Percentiles rank a stretch among this genome's conserved stretches.
Conservation (phyloP, 2,113 vertebrate genomes). For the Colius striatus region DNA sequence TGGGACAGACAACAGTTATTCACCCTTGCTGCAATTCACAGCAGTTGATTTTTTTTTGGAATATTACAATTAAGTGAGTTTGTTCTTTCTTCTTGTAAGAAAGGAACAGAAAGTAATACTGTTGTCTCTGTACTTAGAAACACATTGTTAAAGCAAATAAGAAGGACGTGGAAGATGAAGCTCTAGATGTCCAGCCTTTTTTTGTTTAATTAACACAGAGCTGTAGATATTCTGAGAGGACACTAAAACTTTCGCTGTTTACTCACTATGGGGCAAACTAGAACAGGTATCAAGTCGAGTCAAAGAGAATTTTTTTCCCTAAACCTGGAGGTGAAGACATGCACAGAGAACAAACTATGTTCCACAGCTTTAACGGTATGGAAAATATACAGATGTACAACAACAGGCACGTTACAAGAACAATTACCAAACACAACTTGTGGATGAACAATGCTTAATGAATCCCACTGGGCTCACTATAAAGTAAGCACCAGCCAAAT, state of each 20-base stretch:
- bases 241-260: background rate
- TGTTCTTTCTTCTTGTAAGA: background rate
- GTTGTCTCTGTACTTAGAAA: background rate
- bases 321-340: background rate
- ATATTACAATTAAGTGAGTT: background rate
- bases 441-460: background rate
- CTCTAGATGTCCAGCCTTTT: background rate
- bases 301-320: background rate
- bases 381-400: fast-evolving
- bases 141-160: background rate
- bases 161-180: background rate
- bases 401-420: background rate
- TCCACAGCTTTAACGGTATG: background rate
- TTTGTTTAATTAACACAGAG: background rate
- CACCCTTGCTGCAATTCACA: background rate
- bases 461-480: background rate
- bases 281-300: background rate
- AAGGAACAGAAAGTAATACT: background rate
- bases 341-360: background rate
- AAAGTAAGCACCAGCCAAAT: background rate
- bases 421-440: background rate
- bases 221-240: background rate
- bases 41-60: background rate
- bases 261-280: background rate
- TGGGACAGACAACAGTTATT: background rate